Conservation (phyloP, 2,113 vertebrate species). For the Argyrosomus japonicus region DNA sequence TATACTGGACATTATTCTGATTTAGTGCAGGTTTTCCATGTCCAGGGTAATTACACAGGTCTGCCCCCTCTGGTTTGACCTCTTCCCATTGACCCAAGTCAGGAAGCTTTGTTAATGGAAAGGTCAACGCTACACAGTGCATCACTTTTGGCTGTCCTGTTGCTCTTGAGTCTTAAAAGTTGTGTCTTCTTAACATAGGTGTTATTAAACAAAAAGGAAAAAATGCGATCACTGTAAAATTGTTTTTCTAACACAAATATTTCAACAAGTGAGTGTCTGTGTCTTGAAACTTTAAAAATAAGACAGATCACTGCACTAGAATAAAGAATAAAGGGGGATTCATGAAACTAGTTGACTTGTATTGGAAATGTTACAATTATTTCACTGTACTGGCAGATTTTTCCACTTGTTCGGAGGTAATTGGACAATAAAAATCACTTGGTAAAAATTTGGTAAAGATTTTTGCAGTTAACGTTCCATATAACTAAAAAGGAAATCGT, state of each 20-base stretch:
- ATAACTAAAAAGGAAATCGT: not conserved
- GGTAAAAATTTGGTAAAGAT: not conserved
- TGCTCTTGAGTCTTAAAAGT: not conserved
- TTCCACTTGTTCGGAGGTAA: not conserved
- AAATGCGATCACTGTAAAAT: not conserved
- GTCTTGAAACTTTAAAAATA: not conserved
- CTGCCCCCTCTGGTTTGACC: slow-evolving; percentile 59
- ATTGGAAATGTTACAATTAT: not conserved
- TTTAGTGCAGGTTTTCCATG: slow-evolving; percentile 48
- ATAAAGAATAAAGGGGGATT: not conserved
- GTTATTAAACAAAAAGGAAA: not conserved
- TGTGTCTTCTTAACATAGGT: not conserved
- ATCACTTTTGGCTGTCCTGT: slow-evolving; percentile 21
- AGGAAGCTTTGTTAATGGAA: slow-evolving; percentile 66
- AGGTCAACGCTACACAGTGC: slow-evolving; percentile 43
- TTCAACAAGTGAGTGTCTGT: not conserved
- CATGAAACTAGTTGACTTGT: not conserved
- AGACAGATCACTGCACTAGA: not conserved
- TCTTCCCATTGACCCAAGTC: slow-evolving; percentile 64
- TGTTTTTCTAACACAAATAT: not conserved
- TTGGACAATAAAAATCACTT: not conserved
- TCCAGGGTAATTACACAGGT: slow-evolving; percentile 60
- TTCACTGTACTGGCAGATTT: not conserved
- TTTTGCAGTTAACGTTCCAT: not conserved
- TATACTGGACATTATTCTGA: slow-evolving; percentile 42